Conservation (phyloP, 2,113 vertebrate species). For the Pampusana beccarii region DNA sequence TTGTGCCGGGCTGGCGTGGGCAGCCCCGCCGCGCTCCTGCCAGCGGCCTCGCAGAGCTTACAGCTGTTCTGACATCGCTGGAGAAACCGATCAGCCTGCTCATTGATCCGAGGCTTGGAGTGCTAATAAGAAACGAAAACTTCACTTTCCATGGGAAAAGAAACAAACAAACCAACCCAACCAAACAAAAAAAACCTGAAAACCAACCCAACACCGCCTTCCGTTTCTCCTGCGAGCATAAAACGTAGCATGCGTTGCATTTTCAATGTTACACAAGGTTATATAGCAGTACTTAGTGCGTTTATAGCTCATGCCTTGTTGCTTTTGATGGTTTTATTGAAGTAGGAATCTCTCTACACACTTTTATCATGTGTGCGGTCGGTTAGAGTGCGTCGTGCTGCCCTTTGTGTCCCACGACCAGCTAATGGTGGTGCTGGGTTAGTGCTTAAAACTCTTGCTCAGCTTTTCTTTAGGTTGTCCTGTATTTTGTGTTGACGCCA, state of each 20-base stretch:
- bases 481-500: background rate
- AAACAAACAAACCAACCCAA: background rate
- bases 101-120: background rate
- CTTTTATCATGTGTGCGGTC: background rate
- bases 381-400: background rate
- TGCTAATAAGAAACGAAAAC: background rate
- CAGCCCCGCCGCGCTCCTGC: fast-evolving
- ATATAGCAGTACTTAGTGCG: background rate
- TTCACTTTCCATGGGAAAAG: background rate
- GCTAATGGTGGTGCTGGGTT: background rate
- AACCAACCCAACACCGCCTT: background rate
- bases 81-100: background rate
- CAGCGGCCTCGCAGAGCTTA: background rate
- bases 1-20: too few relatives aligned
- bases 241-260: fast-evolving
- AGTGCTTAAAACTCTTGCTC: background rate
- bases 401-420: background rate
- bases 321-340: background rate
- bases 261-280: fast-evolving
- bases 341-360: background rate
- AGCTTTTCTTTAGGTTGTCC: background rate
- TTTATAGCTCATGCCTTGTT: fast-evolving
- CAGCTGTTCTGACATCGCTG: background rate
- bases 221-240: background rate
- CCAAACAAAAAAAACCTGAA: too few relatives aligned